phyloP scores from a whole-genome alignment of 2,888 invertebrate species.

The Nasonovia ribisnigri region DNA sequence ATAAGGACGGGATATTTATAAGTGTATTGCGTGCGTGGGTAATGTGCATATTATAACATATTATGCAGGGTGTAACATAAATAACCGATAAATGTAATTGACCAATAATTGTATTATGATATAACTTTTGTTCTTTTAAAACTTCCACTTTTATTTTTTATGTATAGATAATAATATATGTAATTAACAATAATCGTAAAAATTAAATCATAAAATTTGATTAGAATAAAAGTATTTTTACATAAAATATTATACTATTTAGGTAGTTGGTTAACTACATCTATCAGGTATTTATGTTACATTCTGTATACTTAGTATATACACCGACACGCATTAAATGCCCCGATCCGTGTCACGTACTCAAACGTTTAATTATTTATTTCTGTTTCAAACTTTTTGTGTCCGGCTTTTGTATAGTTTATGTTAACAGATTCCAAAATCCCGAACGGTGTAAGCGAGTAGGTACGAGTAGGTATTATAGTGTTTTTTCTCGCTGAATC shows the following conservation, averaged over 20 bases:
- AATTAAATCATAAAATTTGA: neutral
- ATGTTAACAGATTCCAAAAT: neutral
- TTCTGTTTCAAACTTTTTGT: neutral
- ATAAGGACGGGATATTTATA: neutral
- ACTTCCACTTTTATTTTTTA: neutral
- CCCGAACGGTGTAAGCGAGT: neutral
- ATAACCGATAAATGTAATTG: neutral
- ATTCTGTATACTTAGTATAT: neutral
- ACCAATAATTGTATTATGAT: neutral
- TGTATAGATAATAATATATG: neutral
- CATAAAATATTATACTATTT: neutral
- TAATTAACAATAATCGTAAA: neutral
- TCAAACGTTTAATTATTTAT: conserved; percentile 37
- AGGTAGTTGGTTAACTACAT: neutral
- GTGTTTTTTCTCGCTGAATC: neutral
- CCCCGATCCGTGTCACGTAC: neutral
- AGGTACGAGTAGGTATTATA: neutral
- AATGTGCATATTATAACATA: neutral
- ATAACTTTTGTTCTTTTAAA: neutral
- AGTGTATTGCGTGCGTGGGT: neutral
- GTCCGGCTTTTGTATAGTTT: neutral
- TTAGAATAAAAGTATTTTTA: neutral
- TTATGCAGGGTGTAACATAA: neutral
- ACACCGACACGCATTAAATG: neutral
- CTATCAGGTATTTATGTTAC: neutral